phyloP scores from a whole-genome alignment of 2,113 vertebrate species.

The Psittacula cyanocephala region DNA sequence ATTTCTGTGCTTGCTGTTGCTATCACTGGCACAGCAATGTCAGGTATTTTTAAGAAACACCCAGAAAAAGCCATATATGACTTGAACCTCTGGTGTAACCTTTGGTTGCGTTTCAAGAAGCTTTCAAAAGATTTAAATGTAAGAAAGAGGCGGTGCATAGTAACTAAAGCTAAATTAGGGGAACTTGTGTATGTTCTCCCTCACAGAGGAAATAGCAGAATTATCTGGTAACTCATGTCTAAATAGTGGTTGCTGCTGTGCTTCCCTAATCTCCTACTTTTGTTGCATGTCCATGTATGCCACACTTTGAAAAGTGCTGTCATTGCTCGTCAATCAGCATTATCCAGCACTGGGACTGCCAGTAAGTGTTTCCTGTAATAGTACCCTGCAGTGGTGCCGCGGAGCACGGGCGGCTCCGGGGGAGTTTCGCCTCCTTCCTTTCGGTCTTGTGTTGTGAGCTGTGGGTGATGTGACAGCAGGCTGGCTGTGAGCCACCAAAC shows the following conservation, averaged over 20 bases:
- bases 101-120: background rate
- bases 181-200: background rate
- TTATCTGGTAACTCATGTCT: background rate
- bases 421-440: background rate
- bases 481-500: background rate
- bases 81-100: background rate
- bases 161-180: background rate
- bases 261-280: background rate
- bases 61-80: background rate
- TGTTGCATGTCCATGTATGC: background rate
- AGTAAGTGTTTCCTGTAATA: background rate
- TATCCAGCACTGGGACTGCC: background rate
- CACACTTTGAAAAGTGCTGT: background rate
- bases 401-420: background rate
- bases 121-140: background rate
- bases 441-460: background rate
- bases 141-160: background rate
- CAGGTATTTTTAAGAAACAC: background rate
- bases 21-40: background rate
- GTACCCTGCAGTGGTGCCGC: rapidly evolving
- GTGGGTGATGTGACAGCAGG: background rate
- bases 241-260: background rate
- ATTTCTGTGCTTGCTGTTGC: background rate
- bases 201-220: background rate
- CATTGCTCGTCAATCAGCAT: background rate